Conservation (phyloP, 2,888 invertebrate species). For the Drosophila parthenogenetica region DNA sequence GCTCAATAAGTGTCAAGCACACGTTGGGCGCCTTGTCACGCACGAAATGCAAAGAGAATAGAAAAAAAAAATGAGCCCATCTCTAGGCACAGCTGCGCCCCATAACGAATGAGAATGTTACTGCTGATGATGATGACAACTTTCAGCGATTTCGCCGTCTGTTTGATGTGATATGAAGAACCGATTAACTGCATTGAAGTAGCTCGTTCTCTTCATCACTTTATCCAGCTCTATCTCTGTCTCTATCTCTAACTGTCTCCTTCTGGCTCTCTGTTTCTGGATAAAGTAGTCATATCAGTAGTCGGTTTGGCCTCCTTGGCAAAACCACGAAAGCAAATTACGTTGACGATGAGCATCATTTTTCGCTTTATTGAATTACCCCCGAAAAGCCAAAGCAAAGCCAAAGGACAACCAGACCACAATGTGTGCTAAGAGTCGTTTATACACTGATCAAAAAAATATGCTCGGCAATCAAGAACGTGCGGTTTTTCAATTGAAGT, state of each 20-base stretch:
- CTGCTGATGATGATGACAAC: slow-evolving; percentile 53
- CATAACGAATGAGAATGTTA: slow-evolving; percentile 37
- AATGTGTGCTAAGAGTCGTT: slow-evolving; percentile 47
- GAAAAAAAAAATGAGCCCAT: slow-evolving; percentile 21
- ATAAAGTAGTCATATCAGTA: slow-evolving; percentile 25
- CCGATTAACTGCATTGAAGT: slow-evolving; percentile 79
- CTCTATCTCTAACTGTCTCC: not conserved
- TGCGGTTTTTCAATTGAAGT: no score
- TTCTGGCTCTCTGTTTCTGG: no score
- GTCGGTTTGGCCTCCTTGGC: slow-evolving; percentile 54
- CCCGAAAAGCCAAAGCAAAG: slow-evolving; percentile 45
- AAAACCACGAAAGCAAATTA: slow-evolving; percentile 81
- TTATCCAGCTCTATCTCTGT: not conserved
- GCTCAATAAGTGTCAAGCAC: not conserved
- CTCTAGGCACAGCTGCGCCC: slow-evolving; percentile 33
- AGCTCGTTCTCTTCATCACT: slow-evolving; percentile 6
- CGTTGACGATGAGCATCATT: slow-evolving; percentile 80
- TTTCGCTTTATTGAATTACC: slow-evolving; percentile 80
- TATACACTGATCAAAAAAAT: no score
- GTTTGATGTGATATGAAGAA: slow-evolving; percentile 78
- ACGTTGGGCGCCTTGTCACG: slow-evolving; percentile 33
- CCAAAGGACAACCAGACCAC: slow-evolving; percentile 32
- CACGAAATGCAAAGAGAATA: not conserved
- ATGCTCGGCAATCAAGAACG: no score
- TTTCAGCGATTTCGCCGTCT: slow-evolving; percentile 45